Evolutionary conservation across 1,140 invertebrate species (phyloP), one percentile per base, ranked within the genome.

Genomic region (Hycleus phaleratus): DNA sequence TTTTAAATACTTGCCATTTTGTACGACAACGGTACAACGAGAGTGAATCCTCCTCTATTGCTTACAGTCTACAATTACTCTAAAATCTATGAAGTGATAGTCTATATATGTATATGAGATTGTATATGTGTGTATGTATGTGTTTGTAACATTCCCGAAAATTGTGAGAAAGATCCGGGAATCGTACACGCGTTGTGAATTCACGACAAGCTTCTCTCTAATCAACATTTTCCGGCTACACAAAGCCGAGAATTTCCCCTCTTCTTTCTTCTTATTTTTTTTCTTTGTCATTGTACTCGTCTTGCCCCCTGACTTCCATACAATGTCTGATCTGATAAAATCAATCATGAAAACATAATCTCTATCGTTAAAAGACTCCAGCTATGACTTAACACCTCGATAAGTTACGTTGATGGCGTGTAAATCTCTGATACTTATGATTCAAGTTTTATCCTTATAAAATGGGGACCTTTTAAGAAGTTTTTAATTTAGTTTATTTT

Each of bases 291-390:
- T 42, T 8, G 3, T 11, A 2, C 10, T 42, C 10, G 18, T 42
- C 11, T 42, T 42, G 9, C 40, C 40, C 9, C 40, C 11, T 11
- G 4, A 46, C 52, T 38, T 38, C 52, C 46, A 11, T 48, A 46
- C 43, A 55, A 11, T 55, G 52, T 55, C 44, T 46, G 52, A 55
- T 55, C 44, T 55, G 52, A 55, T 55, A 55, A 55, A 55, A 55
- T 55, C 52, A 55, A 55, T 55, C 52, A 46, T 55, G 52, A 46
- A 55, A 55, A 55, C 45, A 55, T 55, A 55, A 55, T 55, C 52
- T 55, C 52, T 55, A 39, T 55, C 44, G 38, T 46, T 55, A 46
- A 55, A 55, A 55, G 44, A 55, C 52, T 55, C 52, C 18, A 44
- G 43, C 52, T 46, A 55, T 53, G 52, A 55, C 52, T 55, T 55